These are phyloP conservation scores for Thamnaconus septentrionalis DNA, from an alignment of 2,113 vertebrate species.

Conservation along the genomic window DNA sequence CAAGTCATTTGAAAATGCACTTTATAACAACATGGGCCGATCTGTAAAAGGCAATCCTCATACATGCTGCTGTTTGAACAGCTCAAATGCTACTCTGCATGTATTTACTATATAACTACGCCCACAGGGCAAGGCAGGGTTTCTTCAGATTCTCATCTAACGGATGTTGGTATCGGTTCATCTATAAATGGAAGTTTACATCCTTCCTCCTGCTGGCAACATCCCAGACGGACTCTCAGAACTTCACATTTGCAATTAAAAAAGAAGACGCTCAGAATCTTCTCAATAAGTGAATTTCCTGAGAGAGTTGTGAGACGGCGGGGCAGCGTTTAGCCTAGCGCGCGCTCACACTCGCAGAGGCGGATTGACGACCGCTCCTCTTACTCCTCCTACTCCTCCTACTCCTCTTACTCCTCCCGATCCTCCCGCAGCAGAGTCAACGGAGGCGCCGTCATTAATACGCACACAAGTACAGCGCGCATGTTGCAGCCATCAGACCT, in stretches of 20 bases:
- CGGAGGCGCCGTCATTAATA: constrained; percentile 49
- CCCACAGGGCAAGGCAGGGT: not conserved
- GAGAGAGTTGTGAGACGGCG: constrained; percentile 10
- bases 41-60: too few relatives aligned
- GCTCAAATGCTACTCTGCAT: too few relatives aligned
- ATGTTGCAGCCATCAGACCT: constrained; percentile 58
- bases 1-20: too few relatives aligned
- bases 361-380: constrained; percentile 3
- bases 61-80: too few relatives aligned
- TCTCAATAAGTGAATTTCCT: constrained; percentile 35
- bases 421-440: constrained; percentile 27
- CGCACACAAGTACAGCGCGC: constrained; percentile 38
- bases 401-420: too few relatives aligned
- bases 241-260: constrained; percentile 39
- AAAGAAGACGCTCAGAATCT: constrained; percentile 23
- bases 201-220: constrained; percentile 2
- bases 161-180: not conserved
- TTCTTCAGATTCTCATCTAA: not conserved
- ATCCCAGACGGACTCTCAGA: constrained; percentile 32
- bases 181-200: constrained; percentile 2
- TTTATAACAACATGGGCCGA: too few relatives aligned
- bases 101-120: too few relatives aligned
- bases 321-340: constrained; percentile 4
- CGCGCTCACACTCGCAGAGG: constrained; percentile 11
- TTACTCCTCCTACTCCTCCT: too few relatives aligned